phyloP scores from a whole-genome alignment of 2,113 vertebrate species.

The Mus musculus region DNA sequence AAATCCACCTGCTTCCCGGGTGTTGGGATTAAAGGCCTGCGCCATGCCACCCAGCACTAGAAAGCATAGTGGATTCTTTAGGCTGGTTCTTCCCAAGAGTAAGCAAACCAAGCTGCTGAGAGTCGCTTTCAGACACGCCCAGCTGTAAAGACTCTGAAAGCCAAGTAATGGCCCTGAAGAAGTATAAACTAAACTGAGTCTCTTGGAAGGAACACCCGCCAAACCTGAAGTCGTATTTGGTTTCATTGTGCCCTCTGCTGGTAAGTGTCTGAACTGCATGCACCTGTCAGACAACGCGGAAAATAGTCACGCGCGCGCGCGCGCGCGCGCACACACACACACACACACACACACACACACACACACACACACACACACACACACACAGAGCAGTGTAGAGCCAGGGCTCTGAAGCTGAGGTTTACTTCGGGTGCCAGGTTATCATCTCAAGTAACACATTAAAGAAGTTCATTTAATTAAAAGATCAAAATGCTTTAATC shows the following conservation, averaged over 20 bases:
- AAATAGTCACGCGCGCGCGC: not conserved
- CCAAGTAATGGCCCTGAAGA: no score
- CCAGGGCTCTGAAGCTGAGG: not conserved
- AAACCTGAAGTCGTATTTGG: not conserved
- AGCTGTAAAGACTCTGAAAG: no score
- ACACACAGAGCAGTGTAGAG: not conserved
- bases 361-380: no score
- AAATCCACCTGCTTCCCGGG: not conserved
- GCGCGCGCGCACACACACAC: no score
- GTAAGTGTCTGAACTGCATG: not conserved
- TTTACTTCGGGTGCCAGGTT: not conserved
- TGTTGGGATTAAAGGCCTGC: not conserved
- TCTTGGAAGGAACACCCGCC: no score
- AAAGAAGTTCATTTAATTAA: not conserved
- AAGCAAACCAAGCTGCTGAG: no score
- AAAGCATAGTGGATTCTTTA: not conserved
- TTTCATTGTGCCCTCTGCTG: conserved; percentile 17
- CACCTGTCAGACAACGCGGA: not conserved
- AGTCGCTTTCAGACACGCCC: no score
- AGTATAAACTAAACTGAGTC: no score
- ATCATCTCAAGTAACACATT: not conserved
- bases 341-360: no score
- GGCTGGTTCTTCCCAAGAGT: no score
- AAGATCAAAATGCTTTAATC: not conserved
- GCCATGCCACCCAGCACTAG: not conserved